Conservation (phyloP, 2,113 vertebrate genomes). For the Rhinoderma darwinii region DNA sequence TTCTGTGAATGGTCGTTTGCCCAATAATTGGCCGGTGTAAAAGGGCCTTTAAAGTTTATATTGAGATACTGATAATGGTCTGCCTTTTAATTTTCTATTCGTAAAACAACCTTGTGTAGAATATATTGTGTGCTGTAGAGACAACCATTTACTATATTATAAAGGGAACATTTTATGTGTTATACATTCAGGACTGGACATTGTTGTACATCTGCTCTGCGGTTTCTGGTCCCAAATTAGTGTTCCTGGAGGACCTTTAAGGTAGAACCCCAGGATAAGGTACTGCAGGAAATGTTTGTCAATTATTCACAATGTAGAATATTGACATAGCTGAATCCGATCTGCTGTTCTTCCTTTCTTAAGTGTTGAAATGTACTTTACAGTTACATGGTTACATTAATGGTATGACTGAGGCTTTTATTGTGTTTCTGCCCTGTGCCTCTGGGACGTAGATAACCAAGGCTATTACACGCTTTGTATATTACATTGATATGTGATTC, state of each 20-base stretch:
- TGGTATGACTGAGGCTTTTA: constrained; percentile 79
- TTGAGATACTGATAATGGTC: too few species aligned
- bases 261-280: constrained; percentile 28
- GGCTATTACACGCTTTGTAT: constrained; percentile 80
- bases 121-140: not conserved
- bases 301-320: constrained; percentile 78
- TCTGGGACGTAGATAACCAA: constrained; percentile 77
- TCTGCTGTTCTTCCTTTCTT: constrained; percentile 72
- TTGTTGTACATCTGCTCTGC: not conserved
- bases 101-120: not conserved
- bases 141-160: not conserved
- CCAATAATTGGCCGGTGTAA: too few species aligned
- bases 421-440: constrained; percentile 75
- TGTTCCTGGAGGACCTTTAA: constrained; percentile 1
- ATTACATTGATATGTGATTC: constrained; percentile 83
- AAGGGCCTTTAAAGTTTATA: too few species aligned
- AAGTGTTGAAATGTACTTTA: constrained; percentile 77
- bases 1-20: too few species aligned
- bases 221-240: not conserved
- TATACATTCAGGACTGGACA: not conserved
- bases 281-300: constrained; percentile 69
- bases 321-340: constrained; percentile 69
- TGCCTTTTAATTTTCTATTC: too few species aligned
- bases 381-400: constrained; percentile 76
- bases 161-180: not conserved